Base-by-base conservation (phyloP, 2,888 invertebrate genomes). In the Eupithecia exiguata region DNA sequence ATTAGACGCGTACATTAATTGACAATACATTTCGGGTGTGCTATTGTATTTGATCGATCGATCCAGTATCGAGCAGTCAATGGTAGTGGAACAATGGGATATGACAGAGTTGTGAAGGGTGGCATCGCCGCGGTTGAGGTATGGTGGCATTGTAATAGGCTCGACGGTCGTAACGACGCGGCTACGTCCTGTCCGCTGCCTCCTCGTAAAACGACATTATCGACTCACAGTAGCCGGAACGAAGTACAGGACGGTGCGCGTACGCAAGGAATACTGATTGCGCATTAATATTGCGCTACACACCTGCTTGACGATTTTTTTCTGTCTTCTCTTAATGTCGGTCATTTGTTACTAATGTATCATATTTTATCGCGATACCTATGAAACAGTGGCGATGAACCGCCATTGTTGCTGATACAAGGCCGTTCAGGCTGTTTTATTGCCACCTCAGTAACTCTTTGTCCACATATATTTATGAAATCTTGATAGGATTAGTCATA, bases 161-260 rank as follows among this genome's bases (percentile, higher is more conserved):
- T 91, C 89, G 90, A 87, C 90, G 90, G 92, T 92, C 91, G 89
- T 91, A 91, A 94, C 93, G 94, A 92, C 92, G 49, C 49, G 92
- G 91, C 93, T 92, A 94, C 94, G 94, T 94, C 94, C 94, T 93
- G 93, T 93, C 93, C 92, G 91, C 90, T 87, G 87, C 90, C 92
- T 88, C 91, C 89, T 94, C 94, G 93, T 94, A 94, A 94, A 94
- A 93, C 90, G 92, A 94, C 94, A 94, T 92, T 93, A 94, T 93
- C 93, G 93, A 94, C 90, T 88, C 91, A 93, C 94, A 93, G 94
- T 93, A 94, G 94, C 94, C 94, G 94, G 94, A 94, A 94, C 94
- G 93, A 89, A 88, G 91, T 93, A 94, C 94, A 94, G 94, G 94
- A 94, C 94, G 93, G 84, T 93, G 93, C 87, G 90, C 86, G 83